phyloP scores from a whole-genome alignment of 2,888 invertebrate species.

The Dicyrtomina minuta region DNA sequence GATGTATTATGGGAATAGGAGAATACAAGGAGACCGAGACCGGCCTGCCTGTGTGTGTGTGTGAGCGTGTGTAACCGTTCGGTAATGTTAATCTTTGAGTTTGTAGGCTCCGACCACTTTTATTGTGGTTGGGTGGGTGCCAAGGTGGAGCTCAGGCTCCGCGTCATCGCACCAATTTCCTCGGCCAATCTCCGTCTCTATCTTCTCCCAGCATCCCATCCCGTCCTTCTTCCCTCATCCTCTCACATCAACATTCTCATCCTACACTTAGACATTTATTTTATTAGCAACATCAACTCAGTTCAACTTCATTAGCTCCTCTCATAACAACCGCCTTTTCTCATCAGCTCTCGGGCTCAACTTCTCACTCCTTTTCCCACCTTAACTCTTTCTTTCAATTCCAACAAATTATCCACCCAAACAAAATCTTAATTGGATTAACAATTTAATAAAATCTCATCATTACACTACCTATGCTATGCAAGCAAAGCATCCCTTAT shows the following conservation, averaged over 20 bases:
- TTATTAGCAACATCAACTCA: no score
- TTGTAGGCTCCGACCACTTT: conserved; percentile 35
- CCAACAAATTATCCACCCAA: no score
- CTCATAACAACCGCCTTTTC: no score
- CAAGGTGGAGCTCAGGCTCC: conserved; percentile 18
- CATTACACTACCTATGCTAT: no score
- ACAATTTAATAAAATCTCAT: conserved; percentile 17
- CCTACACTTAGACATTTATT: neutral
- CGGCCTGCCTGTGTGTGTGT: neutral
- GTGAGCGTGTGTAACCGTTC: neutral
- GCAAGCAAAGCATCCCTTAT: no score
- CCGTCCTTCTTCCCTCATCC: conserved; percentile 12
- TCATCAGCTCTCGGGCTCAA: no score
- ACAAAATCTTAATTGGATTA: conserved; percentile 24
- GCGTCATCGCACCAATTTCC: conserved; percentile 28
- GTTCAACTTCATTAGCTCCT: neutral
- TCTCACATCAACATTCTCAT: neutral
- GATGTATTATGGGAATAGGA: conserved; percentile 9
- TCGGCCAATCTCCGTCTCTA: conserved; percentile 20
- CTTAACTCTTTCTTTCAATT: no score
- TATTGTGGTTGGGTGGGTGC: conserved; percentile 34
- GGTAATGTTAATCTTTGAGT: no score
- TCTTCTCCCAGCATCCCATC: conserved; percentile 16
- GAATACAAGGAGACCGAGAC: conserved; percentile 7
- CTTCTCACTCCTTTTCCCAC: no score